A percentile compares a stretch with the other conserved stretches of the same genome.
phyloP scores from a whole-genome alignment of 37 sponge, comb jelly and placozoan species.

The Trichoplax adhaerens region DNA sequence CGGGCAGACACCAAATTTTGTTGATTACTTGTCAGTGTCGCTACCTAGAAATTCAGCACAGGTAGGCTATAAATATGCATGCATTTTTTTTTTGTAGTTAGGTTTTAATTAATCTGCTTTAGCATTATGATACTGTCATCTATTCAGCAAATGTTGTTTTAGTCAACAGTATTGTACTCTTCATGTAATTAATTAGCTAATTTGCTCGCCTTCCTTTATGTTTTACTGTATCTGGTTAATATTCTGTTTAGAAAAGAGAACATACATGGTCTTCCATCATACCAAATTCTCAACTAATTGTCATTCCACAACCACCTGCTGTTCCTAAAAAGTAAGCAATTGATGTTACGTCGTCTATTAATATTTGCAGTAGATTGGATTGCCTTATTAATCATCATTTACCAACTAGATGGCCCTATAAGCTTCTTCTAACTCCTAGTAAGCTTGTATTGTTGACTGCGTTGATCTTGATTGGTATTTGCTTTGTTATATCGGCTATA shows the following conservation, averaged over 20 bases:
- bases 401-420: constrained; percentile 22
- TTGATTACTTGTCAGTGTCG: constrained; percentile 21
- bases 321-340: constrained; percentile 15
- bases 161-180: too few species aligned
- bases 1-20: constrained; percentile 39
- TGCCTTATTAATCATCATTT: too few species aligned
- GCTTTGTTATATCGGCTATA: constrained; percentile 16
- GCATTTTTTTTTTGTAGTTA: too few species aligned
- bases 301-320: constrained; percentile 17
- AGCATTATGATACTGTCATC: too few species aligned
- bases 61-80: too few species aligned
- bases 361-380: background rate
- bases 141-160: too few species aligned
- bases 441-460: constrained; percentile 29
- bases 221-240: too few species aligned
- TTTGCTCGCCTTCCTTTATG: too few species aligned
- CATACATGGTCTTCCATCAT: constrained; percentile 19
- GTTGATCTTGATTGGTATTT: constrained; percentile 21
- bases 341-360: background rate
- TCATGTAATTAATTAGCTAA: too few species aligned
- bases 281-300: constrained; percentile 47
- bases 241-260: background rate
- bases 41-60: too few species aligned
- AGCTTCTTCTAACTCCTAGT: constrained; percentile 42
- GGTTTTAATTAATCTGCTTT: too few species aligned